A percentile compares a stretch with the other conserved stretches of the same genome.
These are phyloP conservation scores for Epiblema foenella DNA, from an alignment of 2,888 invertebrate species.

Conservation along the genomic window DNA sequence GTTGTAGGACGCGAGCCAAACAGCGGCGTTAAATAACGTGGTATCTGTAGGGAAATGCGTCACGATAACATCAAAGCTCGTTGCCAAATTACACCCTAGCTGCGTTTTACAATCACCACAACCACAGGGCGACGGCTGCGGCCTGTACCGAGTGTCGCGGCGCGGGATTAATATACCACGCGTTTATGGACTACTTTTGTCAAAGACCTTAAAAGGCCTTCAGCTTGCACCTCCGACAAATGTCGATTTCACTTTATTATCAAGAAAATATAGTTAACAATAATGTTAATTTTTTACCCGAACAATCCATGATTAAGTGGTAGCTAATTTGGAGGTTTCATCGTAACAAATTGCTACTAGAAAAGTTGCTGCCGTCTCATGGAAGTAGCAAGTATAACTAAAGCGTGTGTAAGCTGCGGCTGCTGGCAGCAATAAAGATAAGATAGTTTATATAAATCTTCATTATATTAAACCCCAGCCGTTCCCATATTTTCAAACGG, in stretches of 20 bases:
- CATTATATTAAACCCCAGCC: constrained; percentile 70
- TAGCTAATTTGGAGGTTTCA: constrained; percentile 27
- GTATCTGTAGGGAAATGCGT: constrained; percentile 77
- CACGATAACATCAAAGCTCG: constrained; percentile 75
- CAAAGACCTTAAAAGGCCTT: constrained; percentile 1
- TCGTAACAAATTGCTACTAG: constrained; percentile 21
- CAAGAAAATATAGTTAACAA: background rate
- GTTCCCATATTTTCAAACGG: constrained; percentile 73
- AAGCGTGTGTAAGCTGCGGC: constrained; percentile 41
- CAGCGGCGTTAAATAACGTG: constrained; percentile 76
- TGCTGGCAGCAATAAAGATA: constrained; percentile 52
- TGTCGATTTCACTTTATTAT: no score
- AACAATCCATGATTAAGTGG: constrained; percentile 5
- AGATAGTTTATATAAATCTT: constrained; percentile 74
- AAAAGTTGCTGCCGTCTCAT: constrained; percentile 10
- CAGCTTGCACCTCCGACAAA: background rate
- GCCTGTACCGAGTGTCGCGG: constrained; percentile 8
- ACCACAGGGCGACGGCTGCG: constrained; percentile 51
- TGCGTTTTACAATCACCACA: constrained; percentile 74
- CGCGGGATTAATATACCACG: constrained; percentile 9
- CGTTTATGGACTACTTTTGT: constrained; percentile 25
- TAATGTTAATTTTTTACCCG: no score
- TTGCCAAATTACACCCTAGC: constrained; percentile 81
- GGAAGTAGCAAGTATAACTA: constrained; percentile 37
- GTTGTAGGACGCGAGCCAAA: constrained; percentile 66